Conservation (phyloP, 2,888 invertebrate genomes). For the Platerodrilus igneus region DNA sequence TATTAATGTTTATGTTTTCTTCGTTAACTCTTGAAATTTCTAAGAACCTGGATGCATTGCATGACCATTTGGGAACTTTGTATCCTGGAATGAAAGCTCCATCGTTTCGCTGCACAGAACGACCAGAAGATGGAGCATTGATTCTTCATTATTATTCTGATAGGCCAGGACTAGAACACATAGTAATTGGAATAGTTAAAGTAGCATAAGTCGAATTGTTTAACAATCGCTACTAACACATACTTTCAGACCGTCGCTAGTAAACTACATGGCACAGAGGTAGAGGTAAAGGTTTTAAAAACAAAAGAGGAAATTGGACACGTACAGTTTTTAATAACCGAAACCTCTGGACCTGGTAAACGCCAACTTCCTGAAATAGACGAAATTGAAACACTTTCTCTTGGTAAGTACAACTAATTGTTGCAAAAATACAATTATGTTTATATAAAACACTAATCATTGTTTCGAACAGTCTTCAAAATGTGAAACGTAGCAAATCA, state of each 20-base stretch:
- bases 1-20: background rate
- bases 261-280: slow-evolving; percentile 87
- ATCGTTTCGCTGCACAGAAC: slow-evolving; percentile 90
- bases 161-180: slow-evolving; percentile 87
- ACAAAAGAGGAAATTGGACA: slow-evolving; percentile 86
- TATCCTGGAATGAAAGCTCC: slow-evolving; percentile 95
- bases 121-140: slow-evolving; percentile 81
- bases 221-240: background rate
- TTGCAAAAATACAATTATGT: too few relatives aligned
- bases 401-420: too few relatives aligned
- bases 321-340: slow-evolving; percentile 87
- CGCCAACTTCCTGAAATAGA: slow-evolving; percentile 65
- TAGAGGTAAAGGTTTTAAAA: slow-evolving; percentile 85
- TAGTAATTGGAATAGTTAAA: slow-evolving; percentile 96
- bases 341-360: slow-evolving; percentile 65
- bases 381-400: slow-evolving; percentile 66
- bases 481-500: too few relatives aligned
- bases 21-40: slow-evolving; percentile 1
- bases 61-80: slow-evolving; percentile 89
- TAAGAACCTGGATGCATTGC: slow-evolving; percentile 92
- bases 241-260: slow-evolving; percentile 79
- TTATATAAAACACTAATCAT: too few relatives aligned
- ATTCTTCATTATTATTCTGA: slow-evolving; percentile 95
- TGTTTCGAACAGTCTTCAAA: too few relatives aligned
- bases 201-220: slow-evolving; percentile 49